Percentiles rank a stretch among this genome's conserved stretches.
These are phyloP conservation scores for Ectemnius lituratus DNA, from an alignment of 2,888 invertebrate genomes.

Conservation along the genomic window DNA sequence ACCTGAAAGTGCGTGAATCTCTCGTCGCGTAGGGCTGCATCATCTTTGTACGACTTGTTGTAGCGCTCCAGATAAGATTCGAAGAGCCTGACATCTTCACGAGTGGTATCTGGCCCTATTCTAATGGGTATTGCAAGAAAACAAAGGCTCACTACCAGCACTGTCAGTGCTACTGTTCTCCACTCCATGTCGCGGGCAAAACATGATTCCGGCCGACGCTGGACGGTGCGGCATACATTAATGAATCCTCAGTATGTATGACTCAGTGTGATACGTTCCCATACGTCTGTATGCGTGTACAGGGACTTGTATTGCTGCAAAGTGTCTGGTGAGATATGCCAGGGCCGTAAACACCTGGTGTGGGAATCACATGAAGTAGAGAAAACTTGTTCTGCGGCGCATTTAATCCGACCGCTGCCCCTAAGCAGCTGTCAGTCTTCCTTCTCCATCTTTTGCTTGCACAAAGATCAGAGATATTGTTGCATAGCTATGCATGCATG, in stretches of 20 bases:
- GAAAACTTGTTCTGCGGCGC: not conserved
- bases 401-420: not conserved
- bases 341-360: conserved; percentile 39
- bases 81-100: conserved; percentile 76
- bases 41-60: conserved; percentile 79
- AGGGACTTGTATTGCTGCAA: not conserved
- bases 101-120: conserved; percentile 66
- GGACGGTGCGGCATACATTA: conserved; percentile 23
- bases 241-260: conserved; percentile 33
- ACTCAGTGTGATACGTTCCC: conserved; percentile 33
- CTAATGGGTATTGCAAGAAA: conserved; percentile 79
- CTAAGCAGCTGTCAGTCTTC: no score
- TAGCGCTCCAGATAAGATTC: conserved; percentile 78
- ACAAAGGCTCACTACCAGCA: conserved; percentile 75
- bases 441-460: no score
- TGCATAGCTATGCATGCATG: no score
- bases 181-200: conserved; percentile 71
- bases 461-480: no score
- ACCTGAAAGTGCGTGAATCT: conserved; percentile 78
- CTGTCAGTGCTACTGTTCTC: conserved; percentile 69
- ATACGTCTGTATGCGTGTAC: not conserved
- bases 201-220: conserved; percentile 36
- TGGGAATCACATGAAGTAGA: not conserved
- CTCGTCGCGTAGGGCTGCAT: conserved; percentile 75
- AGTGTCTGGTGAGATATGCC: conserved; percentile 37